Base-by-base conservation (phyloP, 2,888 invertebrate genomes). In the Xanthia icteritia region DNA sequence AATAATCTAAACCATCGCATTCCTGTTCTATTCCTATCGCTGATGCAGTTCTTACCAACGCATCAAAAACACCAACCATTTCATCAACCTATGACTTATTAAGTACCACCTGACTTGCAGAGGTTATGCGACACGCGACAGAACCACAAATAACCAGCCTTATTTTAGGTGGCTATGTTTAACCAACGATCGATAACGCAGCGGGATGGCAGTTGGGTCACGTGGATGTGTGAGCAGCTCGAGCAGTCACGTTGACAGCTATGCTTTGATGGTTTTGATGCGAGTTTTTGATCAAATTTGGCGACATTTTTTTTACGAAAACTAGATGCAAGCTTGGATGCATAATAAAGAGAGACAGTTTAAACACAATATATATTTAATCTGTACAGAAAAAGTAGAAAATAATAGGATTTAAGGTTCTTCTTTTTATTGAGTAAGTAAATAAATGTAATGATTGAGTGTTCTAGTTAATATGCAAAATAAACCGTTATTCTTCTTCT, bases 151-250 rank as follows among this genome's bases (percentile, higher is more conserved):
- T 82, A 85, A 70, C 75, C 31, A 6, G 15, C 15, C 27, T 63
- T 61, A 68, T 61, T 81, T 68, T 17, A 66, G 65, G 15, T n/a
- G n/a, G 45, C 63, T 27, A 39, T 36, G 20, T 42, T 31, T 67
- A n/a, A 39, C 58, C 20, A 45, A n/a, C 51, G 86, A 76, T 82
- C 83, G 61, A 82, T 86, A 72, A n/a, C 56, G 31, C 70, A 76
- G 56, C 42, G 71, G 63, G 82, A 61, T 82, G 66, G 70, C 39
- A 42, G 58, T 31, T 23, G 23, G 9, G 61, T 20, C 70, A 65
- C 77, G 76, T 85, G 63, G 17, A 6, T 15, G 9, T 20, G 20
- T 20, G 51, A 42, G 51, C 20, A 51, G 51, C 23, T 51, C 51
- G 15, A 42, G 56, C 23, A 58, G 45, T 58, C 67, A 76, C 63